Base-by-base conservation (phyloP, 2,888 invertebrate species). In the Coremacera marginata region DNA sequence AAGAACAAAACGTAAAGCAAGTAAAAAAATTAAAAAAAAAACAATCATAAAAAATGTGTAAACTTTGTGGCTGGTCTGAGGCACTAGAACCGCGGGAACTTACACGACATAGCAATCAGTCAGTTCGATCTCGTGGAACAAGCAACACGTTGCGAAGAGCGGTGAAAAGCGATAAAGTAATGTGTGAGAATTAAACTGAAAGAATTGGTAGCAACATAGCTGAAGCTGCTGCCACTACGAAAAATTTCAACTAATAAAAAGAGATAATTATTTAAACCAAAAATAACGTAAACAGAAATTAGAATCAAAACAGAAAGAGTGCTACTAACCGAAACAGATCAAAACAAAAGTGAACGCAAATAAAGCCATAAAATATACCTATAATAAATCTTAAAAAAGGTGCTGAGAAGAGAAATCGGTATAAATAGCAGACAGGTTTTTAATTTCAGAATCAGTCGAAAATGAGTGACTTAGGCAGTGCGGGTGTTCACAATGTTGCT, bases 81-180 rank as follows among this genome's bases (percentile, higher is more conserved):
- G 60, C 63, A 60, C 25, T 27, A 70, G 67, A 49, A 73, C 19
- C 60, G 68, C 31, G 57, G 19, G 52, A 67, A 55, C 25, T 31
- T 27, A 57, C 27, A 27, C 67, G 60, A 68, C 78, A 77, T 74
- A 76, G 79, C 79, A 82, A 82, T 87, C 87, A 87, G 87, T 87
- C 86, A 86, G 85, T 81, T 85, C 85, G 84, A 86, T 87, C 86
- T 85, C 88, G 87, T 84, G 83, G 82, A 85, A 82, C 86, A 84
- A 84, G 84, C 85, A 87, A 86, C 86, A 87, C 83, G 82, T 65
- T 74, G 9, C 74, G 37, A 37, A 55, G 19, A 44, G 44, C 44
- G 7, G 14, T 14, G 2, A 9, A 31, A 67, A 19, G 37, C 14
- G n/a, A 44, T 22, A 22, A 67, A 8, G 16, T 14, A 34, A 31